Conservation (phyloP, 1,140 invertebrate species). For the Megalopta genalis region DNA sequence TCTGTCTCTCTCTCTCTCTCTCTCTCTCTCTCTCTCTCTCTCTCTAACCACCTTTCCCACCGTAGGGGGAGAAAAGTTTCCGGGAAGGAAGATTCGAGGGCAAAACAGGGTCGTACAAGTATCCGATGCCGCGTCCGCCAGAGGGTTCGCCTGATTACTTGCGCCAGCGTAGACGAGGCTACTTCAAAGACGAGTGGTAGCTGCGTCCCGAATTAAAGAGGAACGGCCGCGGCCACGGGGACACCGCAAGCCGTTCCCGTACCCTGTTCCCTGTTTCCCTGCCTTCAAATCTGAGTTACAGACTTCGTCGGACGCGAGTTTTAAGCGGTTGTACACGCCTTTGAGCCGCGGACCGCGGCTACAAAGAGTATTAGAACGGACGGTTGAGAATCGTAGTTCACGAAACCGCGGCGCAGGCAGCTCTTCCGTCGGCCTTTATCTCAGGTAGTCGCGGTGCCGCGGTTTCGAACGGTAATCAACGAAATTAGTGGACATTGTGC, state of each 20-base stretch:
- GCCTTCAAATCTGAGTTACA: conserved; percentile 58
- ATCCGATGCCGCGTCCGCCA: conserved; percentile 10
- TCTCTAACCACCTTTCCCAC: conserved; percentile 10
- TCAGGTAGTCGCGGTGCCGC: background rate
- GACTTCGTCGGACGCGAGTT: conserved; percentile 60
- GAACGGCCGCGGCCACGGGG: conserved; percentile 57
- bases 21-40: background rate
- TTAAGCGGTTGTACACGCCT: conserved; percentile 62
- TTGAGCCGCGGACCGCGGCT: conserved; percentile 30
- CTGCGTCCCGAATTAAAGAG: conserved; percentile 73
- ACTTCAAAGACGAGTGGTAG: conserved; percentile 68
- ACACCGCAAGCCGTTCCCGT: conserved; percentile 44
- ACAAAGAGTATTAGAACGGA: conserved; percentile 52
- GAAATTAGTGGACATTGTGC: background rate
- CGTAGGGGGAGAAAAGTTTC: conserved; percentile 4
- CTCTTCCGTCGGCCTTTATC: background rate
- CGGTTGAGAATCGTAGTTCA: conserved; percentile 31
- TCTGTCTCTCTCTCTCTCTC: background rate
- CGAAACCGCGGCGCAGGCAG: conserved; percentile 13
- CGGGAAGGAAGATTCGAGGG: conserved; percentile 37
- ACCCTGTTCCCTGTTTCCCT: conserved; percentile 28
- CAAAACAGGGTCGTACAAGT: conserved; percentile 31
- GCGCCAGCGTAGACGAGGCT: conserved; percentile 69
- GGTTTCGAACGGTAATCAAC: background rate
- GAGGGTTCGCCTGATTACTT: conserved; percentile 72